These are phyloP conservation scores for Hypolimnas misippus DNA, from an alignment of 2,888 invertebrate genomes.

Conservation along the genomic window DNA sequence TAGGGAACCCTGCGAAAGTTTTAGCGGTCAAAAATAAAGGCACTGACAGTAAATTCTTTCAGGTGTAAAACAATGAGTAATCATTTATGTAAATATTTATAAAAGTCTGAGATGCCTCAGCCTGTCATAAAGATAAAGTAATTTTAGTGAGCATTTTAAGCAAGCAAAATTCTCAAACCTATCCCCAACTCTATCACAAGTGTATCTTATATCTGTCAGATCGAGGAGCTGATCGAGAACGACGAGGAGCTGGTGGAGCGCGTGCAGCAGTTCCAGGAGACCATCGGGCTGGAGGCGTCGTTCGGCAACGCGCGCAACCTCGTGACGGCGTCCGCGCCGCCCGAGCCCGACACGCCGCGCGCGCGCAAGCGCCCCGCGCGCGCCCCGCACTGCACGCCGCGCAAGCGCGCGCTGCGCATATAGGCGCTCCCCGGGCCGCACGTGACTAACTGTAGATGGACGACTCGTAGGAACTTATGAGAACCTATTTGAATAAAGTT, in stretches of 20 bases:
- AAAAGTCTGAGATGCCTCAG: too few relatives aligned
- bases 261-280: constrained; percentile 68
- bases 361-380: constrained; percentile 47
- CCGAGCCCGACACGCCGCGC: constrained; percentile 71
- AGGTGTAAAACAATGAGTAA: too few relatives aligned
- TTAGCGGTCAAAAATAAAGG: too few relatives aligned
- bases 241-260: constrained; percentile 71
- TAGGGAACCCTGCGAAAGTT: too few relatives aligned
- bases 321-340: constrained; percentile 69
- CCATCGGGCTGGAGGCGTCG: constrained; percentile 60
- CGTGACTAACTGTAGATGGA: too few relatives aligned
- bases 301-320: constrained; percentile 73
- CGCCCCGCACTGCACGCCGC: constrained; percentile 39
- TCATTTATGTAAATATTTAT: too few relatives aligned
- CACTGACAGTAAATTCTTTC: too few relatives aligned
- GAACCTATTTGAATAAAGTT: too few relatives aligned
- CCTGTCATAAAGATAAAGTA: too few relatives aligned
- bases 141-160: too few relatives aligned
- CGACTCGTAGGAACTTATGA: background rate
- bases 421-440: constrained; percentile 47
- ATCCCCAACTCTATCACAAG: background rate
- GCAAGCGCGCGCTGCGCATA: constrained; percentile 45
- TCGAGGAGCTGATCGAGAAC: constrained; percentile 72
- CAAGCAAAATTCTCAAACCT: background rate
- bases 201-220: constrained; percentile 60